These are phyloP conservation scores for Orchestes rusci DNA, from an alignment of 2,888 invertebrate species.

Conservation along the genomic window DNA sequence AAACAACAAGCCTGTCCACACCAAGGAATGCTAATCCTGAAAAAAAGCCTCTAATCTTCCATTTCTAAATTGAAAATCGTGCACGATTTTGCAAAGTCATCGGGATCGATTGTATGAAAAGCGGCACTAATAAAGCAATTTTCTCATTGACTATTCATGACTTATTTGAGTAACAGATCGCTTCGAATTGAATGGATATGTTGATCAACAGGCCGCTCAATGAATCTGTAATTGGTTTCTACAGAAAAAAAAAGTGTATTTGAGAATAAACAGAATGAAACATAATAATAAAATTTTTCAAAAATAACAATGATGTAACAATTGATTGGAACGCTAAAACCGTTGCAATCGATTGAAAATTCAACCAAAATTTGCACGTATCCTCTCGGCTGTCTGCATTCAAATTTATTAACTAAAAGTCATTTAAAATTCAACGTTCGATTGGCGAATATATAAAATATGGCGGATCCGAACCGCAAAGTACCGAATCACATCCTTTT, in stretches of 20 bases:
- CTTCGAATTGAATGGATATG: conserved; percentile 35
- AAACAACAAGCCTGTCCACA: conserved; percentile 18
- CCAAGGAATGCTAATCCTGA: conserved; percentile 17
- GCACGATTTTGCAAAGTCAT: conserved; percentile 30
- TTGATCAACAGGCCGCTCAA: conserved; percentile 28
- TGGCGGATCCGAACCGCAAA: not conserved
- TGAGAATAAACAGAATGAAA: too few relatives aligned
- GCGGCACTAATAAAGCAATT: conserved; percentile 29
- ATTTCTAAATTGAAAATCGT: conserved; percentile 26
- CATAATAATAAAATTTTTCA: not conserved
- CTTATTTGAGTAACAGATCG: conserved; percentile 36
- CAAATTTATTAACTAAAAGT: conserved; percentile 3
- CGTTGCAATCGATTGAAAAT: not conserved
- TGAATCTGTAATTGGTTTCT: conserved; percentile 29
- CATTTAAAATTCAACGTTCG: conserved; percentile 1
- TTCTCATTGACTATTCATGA: conserved; percentile 38
- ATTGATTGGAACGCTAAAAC: not conserved
- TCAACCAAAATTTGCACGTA: conserved; percentile 5
- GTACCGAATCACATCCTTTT: not conserved
- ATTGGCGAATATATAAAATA: conserved; percentile 2
- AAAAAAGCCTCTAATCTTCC: too few relatives aligned
- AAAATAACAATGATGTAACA: not conserved
- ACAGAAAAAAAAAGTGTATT: too few relatives aligned
- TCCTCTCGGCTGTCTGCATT: not conserved
- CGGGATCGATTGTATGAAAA: conserved; percentile 32